A percentile compares a stretch with the other conserved stretches of the same genome.
Conservation (phyloP, 2,797 vertebrate genomes). For the Spinus olivaceus region DNA sequence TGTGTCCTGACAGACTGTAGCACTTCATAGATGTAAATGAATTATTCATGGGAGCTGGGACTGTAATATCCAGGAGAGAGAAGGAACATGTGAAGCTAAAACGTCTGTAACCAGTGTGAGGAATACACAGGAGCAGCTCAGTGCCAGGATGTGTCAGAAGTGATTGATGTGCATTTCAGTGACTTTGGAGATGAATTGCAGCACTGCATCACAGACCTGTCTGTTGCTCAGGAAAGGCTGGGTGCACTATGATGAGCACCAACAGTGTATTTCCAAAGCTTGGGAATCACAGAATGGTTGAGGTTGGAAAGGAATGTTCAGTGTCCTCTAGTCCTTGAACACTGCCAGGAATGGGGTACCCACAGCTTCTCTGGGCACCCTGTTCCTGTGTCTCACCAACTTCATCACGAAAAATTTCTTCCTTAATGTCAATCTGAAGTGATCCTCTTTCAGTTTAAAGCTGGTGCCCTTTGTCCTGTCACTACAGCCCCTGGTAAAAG, state of each 20-base stretch:
- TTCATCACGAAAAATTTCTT: neutral
- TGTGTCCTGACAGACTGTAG: neutral
- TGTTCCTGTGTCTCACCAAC: neutral
- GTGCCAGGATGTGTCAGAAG: neutral
- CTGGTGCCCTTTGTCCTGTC: neutral
- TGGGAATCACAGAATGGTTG: neutral
- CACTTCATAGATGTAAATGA: neutral
- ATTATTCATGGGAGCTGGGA: neutral
- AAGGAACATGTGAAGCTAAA: neutral
- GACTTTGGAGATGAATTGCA: neutral
- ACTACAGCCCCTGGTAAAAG: neutral
- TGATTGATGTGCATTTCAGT: neutral
- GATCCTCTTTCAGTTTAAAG: neutral
- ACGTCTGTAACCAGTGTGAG: neutral
- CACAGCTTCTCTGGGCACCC: neutral
- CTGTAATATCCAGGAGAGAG: neutral
- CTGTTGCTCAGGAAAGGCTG: neutral
- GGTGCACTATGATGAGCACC: neutral
- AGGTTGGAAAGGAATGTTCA: neutral
- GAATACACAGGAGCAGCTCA: neutral
- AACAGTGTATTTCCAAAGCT: neutral
- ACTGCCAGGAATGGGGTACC: neutral
- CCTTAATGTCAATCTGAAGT: neutral
- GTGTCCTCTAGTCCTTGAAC: neutral
- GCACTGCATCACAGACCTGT: neutral